A percentile compares a stretch with the other conserved stretches of the same genome.
Evolutionary conservation across 2,113 vertebrate species (phyloP).

Genomic region (Cyanoliseus patagonus): DNA sequence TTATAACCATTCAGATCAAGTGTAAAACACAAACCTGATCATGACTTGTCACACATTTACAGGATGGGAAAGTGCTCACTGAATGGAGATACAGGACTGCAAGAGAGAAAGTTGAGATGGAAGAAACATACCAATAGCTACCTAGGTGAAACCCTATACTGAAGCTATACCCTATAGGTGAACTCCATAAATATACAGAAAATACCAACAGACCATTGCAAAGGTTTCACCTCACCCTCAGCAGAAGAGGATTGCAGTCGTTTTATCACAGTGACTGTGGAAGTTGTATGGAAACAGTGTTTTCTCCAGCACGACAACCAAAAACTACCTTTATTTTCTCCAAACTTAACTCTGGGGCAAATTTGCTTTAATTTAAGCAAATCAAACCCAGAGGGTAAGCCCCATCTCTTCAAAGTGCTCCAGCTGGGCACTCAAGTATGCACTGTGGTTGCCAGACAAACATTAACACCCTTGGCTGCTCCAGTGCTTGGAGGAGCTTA

Average conservation of each 20-base stretch:
- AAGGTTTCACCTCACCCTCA: not conserved
- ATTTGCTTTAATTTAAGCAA: slow-evolving; percentile 6
- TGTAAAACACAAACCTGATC: not conserved
- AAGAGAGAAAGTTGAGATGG: not conserved
- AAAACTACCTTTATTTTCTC: not conserved
- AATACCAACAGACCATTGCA: not conserved
- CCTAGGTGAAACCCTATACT: not conserved
- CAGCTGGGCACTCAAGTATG: not conserved
- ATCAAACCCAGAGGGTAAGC: not conserved
- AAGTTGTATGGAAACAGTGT: not conserved
- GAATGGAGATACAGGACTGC: not conserved
- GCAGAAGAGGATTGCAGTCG: not conserved
- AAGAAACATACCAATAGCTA: not conserved
- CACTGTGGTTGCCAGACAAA: not conserved
- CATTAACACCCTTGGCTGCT: slow-evolving; percentile 3
- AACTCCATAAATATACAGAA: not conserved
- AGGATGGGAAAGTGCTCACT: not conserved
- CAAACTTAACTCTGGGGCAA: not conserved
- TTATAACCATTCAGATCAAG: not conserved
- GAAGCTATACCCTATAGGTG: not conserved
- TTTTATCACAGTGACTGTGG: not conserved
- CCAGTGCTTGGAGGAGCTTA: not conserved
- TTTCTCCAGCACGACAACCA: not conserved
- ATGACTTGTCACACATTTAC: not conserved
- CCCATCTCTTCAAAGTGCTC: not conserved